A percentile compares a stretch with the other conserved stretches of the same genome.
Conservation (phyloP, 2,797 vertebrate genomes). For the Muscicapa striata region DNA sequence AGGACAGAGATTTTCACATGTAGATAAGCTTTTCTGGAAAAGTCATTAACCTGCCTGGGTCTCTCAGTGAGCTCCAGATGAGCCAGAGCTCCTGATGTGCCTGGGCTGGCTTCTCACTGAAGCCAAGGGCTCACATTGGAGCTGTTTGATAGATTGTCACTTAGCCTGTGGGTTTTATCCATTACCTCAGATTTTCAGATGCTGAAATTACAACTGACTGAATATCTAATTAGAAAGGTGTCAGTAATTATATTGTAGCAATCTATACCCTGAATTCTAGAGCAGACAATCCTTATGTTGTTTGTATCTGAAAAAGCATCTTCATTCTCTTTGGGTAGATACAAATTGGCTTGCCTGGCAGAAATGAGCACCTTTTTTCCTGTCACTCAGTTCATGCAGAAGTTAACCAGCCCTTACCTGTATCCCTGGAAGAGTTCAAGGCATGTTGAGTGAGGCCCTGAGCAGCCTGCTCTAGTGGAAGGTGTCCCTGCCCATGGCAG, state of each 20-base stretch:
- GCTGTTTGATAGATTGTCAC: background rate
- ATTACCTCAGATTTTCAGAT: background rate
- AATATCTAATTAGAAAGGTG: background rate
- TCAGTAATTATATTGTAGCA: background rate
- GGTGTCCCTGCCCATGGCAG: background rate
- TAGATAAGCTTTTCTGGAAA: constrained; percentile 50
- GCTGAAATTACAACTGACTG: background rate
- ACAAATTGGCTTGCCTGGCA: background rate
- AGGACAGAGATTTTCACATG: constrained; percentile 54
- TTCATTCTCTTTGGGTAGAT: background rate
- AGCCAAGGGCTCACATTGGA: background rate
- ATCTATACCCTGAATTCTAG: background rate
- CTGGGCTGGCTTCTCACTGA: background rate
- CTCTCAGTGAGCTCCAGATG: background rate
- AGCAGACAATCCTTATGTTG: background rate
- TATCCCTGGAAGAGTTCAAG: background rate
- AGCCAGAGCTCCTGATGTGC: background rate
- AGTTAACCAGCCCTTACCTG: background rate
- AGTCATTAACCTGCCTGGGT: background rate
- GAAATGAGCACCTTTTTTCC: background rate
- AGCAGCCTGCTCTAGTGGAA: background rate
- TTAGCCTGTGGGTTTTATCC: background rate
- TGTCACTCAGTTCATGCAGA: background rate
- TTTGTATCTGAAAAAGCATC: background rate
- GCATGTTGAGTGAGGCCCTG: background rate